phyloP scores from a whole-genome alignment of 2,113 vertebrate genomes.

The Plecotus auritus region DNA sequence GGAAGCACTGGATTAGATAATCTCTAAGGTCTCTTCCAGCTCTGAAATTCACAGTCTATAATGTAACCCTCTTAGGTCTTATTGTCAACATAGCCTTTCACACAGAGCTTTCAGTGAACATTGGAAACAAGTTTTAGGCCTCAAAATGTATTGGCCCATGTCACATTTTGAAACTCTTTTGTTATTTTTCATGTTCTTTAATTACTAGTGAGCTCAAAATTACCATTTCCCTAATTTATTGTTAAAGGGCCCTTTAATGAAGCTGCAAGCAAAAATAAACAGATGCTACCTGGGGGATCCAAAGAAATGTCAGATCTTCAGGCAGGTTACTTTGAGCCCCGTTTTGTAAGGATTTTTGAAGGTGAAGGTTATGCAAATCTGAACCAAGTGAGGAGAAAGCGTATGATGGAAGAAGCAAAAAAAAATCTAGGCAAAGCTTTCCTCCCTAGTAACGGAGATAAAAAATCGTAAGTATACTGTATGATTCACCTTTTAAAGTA shows the following conservation, averaged over 20 bases:
- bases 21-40: background rate
- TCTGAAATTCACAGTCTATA: background rate
- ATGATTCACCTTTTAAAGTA: background rate
- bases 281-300: slow-evolving; percentile 83
- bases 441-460: slow-evolving; percentile 85
- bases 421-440: slow-evolving; percentile 89
- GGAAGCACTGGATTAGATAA: background rate
- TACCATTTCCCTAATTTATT: slow-evolving; percentile 37
- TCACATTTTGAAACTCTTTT: background rate
- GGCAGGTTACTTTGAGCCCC: slow-evolving; percentile 87
- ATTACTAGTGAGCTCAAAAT: slow-evolving; percentile 31
- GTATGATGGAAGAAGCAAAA: slow-evolving; percentile 84
- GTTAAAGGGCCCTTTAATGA: slow-evolving; percentile 88
- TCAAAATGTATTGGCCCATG: background rate
- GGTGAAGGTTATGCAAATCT: slow-evolving; percentile 84
- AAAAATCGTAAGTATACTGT: slow-evolving; percentile 82
- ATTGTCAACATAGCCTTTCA: background rate
- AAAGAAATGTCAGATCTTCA: slow-evolving; percentile 84
- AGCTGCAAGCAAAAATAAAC: slow-evolving; percentile 84
- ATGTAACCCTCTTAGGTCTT: background rate
- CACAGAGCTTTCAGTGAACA: background rate
- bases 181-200: background rate
- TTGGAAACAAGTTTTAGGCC: background rate
- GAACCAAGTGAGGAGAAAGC: slow-evolving; percentile 82
- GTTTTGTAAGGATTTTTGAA: slow-evolving; percentile 85